Evolutionary conservation across 1,140 invertebrate genomes (phyloP).

Genomic region (Lepidurus arcticus): DNA sequence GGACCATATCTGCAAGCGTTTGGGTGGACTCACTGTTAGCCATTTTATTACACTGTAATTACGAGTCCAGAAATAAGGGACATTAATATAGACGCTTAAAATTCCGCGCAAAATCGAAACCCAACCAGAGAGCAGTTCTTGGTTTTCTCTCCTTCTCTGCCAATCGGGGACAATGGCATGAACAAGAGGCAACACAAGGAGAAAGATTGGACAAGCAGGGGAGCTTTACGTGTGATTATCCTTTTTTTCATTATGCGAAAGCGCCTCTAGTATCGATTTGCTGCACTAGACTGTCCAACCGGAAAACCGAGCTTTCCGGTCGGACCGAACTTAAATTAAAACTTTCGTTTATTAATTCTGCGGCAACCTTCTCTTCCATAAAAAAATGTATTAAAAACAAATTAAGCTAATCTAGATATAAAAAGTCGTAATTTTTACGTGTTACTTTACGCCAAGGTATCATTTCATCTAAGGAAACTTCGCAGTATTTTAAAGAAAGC

Average conservation of each 20-base stretch:
- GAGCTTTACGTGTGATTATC: too few relatives aligned
- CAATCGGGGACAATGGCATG: slow-evolving; percentile 6
- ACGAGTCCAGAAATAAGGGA: not conserved
- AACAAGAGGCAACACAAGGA: not conserved
- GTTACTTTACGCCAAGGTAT: too few relatives aligned
- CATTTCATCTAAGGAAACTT: too few relatives aligned
- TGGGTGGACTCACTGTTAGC: not conserved
- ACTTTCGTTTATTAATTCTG: too few relatives aligned
- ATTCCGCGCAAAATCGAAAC: slow-evolving; percentile 21
- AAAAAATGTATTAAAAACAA: too few relatives aligned
- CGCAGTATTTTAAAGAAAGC: too few relatives aligned
- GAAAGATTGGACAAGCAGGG: too few relatives aligned
- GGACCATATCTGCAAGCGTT: slow-evolving; percentile 12
- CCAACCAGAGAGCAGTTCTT: slow-evolving; percentile 12
- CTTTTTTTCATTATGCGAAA: not conserved
- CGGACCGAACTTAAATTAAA: too few relatives aligned
- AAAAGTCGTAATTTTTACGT: too few relatives aligned
- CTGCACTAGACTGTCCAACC: not conserved
- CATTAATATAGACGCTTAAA: not conserved
- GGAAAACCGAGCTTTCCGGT: too few relatives aligned
- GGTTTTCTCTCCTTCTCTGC: slow-evolving; percentile 2
- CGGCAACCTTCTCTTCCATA: too few relatives aligned
- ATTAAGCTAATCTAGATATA: too few relatives aligned
- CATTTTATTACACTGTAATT: not conserved
- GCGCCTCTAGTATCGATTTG: not conserved